These are phyloP conservation scores for Myiotriccus ornatus DNA, from an alignment of 2,797 vertebrate genomes.

Conservation along the genomic window DNA sequence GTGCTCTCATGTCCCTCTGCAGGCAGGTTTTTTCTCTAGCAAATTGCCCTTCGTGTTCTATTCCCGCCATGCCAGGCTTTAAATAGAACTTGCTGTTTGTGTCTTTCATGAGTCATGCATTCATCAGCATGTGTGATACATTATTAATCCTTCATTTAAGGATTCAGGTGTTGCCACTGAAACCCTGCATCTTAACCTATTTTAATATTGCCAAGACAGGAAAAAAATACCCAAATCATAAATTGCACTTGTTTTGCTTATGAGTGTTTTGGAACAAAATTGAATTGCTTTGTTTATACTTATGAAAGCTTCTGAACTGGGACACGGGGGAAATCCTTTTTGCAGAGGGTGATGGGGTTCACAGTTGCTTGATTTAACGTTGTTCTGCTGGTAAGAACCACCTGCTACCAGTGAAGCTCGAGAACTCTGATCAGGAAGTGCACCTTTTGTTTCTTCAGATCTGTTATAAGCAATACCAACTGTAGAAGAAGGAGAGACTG, in stretches of 20 bases:
- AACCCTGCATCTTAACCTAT: background rate
- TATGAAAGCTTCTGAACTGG: background rate
- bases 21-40: background rate
- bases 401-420: background rate
- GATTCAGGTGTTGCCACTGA: slow-evolving; percentile 2
- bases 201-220: background rate
- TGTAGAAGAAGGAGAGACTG: background rate
- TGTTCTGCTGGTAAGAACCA: background rate
- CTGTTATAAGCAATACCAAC: background rate
- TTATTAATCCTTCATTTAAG: slow-evolving; percentile 61
- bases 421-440: background rate
- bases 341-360: background rate
- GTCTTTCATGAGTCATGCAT: slow-evolving; percentile 59
- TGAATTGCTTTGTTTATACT: background rate
- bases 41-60: background rate
- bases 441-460: background rate
- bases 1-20: background rate
- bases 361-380: background rate
- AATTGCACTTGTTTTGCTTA: background rate
- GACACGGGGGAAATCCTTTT: background rate
- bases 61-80: background rate
- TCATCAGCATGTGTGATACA: background rate
- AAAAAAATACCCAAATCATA: background rate
- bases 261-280: background rate
- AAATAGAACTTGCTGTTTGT: slow-evolving; percentile 37